phyloP scores from a whole-genome alignment of 2,113 vertebrate genomes.

The Zosterops lateralis region DNA sequence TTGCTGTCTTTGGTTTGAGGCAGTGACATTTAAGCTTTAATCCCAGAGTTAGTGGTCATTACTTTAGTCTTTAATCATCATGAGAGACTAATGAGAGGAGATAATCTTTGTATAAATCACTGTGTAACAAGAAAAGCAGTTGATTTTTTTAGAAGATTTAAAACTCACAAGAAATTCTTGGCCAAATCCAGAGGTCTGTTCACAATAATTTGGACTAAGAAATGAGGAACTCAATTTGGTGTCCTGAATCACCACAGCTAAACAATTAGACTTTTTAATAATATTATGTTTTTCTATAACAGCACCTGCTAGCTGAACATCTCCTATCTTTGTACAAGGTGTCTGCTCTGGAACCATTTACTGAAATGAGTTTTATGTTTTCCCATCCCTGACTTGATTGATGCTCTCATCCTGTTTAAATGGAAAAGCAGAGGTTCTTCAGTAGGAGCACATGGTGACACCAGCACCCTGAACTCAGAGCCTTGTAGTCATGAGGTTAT shows the following conservation, averaged over 20 bases:
- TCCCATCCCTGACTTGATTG: background rate
- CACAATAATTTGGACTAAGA: background rate
- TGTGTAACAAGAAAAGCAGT: background rate
- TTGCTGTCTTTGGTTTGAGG: background rate
- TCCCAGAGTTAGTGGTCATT: slow-evolving; percentile 21
- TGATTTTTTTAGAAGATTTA: slow-evolving; percentile 14
- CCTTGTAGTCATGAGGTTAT: background rate
- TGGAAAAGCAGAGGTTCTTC: background rate
- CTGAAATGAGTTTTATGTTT: background rate
- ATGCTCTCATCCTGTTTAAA: background rate
- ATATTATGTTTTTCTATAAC: background rate
- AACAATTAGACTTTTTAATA: background rate
- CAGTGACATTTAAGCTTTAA: slow-evolving; percentile 45
- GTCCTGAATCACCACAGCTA: background rate
- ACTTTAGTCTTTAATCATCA: slow-evolving; percentile 42
- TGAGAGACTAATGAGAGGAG: background rate
- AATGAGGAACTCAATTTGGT: background rate
- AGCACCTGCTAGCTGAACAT: background rate
- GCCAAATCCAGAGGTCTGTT: background rate
- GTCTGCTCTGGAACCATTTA: background rate
- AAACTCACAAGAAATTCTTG: background rate
- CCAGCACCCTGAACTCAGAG: background rate
- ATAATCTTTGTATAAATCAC: slow-evolving; percentile 31
- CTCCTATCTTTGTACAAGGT: background rate
- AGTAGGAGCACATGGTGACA: background rate